Percentiles rank a stretch among this genome's conserved stretches.
These are phyloP conservation scores for Gymnarchus niloticus DNA, from an alignment of 2,113 vertebrate species.

Conservation along the genomic window DNA sequence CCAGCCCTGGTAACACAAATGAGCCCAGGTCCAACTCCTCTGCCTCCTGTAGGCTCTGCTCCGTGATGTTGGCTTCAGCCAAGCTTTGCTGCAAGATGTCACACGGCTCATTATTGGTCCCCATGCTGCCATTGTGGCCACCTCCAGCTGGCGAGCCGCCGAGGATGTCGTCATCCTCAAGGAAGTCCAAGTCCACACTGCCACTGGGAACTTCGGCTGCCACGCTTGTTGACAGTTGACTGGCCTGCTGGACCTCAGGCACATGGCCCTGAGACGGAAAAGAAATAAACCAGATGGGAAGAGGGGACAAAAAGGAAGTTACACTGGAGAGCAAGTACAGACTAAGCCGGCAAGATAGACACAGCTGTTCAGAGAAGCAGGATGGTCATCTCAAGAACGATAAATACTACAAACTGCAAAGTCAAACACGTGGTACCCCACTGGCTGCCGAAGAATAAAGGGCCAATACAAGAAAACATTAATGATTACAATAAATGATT, in stretches of 20 bases:
- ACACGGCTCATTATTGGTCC: slow-evolving; percentile 76
- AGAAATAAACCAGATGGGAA: neutral
- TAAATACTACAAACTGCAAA: neutral
- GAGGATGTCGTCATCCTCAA: slow-evolving; percentile 90
- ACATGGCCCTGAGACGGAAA: slow-evolving; percentile 71
- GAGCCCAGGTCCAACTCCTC: slow-evolving; percentile 89
- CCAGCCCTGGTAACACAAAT: slow-evolving; percentile 84
- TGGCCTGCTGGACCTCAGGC: slow-evolving; percentile 73
- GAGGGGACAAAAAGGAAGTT: neutral
- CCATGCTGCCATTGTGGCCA: slow-evolving; percentile 56
- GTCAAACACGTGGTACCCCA: neutral
- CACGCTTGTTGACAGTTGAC: slow-evolving; percentile 72
- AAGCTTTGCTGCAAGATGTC: slow-evolving; percentile 97
- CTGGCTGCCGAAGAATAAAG: neutral
- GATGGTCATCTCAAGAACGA: neutral
- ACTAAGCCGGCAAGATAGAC: neutral
- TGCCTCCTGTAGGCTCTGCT: slow-evolving; percentile 86
- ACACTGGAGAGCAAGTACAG: neutral
- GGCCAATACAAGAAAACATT: neutral
- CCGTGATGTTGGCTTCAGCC: slow-evolving; percentile 94
- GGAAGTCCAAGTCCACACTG: slow-evolving; percentile 91
- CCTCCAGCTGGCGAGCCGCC: slow-evolving; percentile 64
- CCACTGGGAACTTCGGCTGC: slow-evolving; percentile 65
- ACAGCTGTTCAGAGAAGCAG: neutral
- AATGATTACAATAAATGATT: neutral